Base-by-base conservation (phyloP, 1,140 invertebrate species). In the Rhynchophorus ferrugineus region DNA sequence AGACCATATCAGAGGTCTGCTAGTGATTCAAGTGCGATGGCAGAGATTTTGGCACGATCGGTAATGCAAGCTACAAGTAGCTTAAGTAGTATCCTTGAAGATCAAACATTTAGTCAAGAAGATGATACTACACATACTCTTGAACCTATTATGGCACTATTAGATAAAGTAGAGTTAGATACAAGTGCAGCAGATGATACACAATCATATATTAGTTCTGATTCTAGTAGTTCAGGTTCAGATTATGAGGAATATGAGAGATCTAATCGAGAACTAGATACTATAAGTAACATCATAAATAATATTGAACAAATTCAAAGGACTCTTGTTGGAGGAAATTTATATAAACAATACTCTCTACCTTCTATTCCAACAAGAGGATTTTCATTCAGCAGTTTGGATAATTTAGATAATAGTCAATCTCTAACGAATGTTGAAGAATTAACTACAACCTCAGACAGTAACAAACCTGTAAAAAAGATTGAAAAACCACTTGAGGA, bases 31-130 rank as follows among this genome's bases (percentile, higher is more conserved):
- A 76, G 75, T 48, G 69, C 72, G 1, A 81, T 83, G 73, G 79
- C 78, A 1, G 77, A 80, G 7, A 71, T 82, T 45, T 65, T 84
- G 16, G 81, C 81, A 1, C 70, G 78, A 52, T 81, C 80, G 3
- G 73, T 84, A 1, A 74, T 79, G 50, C 72, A 74, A 37, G 74
- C 72, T 3, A 79, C 80, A 38, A 76, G 74, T n/a, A 79, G 73
- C 53, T 62, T 84, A 5, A 78, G 54, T 34, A 61, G 61, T 45
- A 64, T 66, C 45, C 43, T 60, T 22, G 62, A 66, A 55, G 44
- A 50, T 29, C 61, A 54, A 39, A 52, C 54, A 49, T 16, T 44
- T 14, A 50, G 70, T 67, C 41, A 58, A 16, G 52, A 58, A 14
- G 60, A 58, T 42, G 45, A 57, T 19, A 54, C 49, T 35, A 24